Evolutionary conservation across 2,113 vertebrate species (phyloP), one percentile per base, ranked within the genome.

Genomic region (Sardina pilchardus): DNA sequence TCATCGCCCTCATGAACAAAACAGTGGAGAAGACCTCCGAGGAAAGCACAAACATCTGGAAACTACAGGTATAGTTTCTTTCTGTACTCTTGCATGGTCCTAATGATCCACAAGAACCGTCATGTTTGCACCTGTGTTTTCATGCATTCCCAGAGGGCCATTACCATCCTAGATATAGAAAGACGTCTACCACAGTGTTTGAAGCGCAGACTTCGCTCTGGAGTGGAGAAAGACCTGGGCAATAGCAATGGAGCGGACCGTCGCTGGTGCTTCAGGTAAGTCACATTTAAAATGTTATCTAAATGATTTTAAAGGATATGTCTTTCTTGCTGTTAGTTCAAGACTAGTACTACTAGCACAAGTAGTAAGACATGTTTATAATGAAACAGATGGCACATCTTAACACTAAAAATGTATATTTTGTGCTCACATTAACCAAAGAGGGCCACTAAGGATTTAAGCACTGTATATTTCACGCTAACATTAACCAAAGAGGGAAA

Each of bases 1-100:
- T 99, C 63, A 99, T 99, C 0, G 98, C 98, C 0, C 95, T 99
- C 81, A 99, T 99, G 98, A 97, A 96, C 0, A 96, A 96, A 91
- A 99, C 97, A 0, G 97, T 99, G 88, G 98, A 96, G 90, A 96
- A 93, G 91, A 96, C 97, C 3, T 95, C 96, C 0, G 90, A 90
- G 87, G 97, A 99, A 89, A 99, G 97, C 94, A 91, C 96, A 91
- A 95, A 93, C 92, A 97, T 99, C 92, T 99, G 98, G 98, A 98
- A 96, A 87, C 95, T 99, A 8, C 98, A 99, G 97, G 98, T 99
- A 88, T 19, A 78, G 10, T 78, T 30, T 39, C 30, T 78, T 12
- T 24, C 4, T 6, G 19, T 6, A 14, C 45, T 42, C 39, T 42
- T 1, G 47, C 14, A 48, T 48, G 14, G 47, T 48, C 14, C 6